A percentile compares a stretch with the other conserved stretches of the same genome.
phyloP scores from a whole-genome alignment of 2,113 vertebrate genomes.

The Osmerus eperlanus region DNA sequence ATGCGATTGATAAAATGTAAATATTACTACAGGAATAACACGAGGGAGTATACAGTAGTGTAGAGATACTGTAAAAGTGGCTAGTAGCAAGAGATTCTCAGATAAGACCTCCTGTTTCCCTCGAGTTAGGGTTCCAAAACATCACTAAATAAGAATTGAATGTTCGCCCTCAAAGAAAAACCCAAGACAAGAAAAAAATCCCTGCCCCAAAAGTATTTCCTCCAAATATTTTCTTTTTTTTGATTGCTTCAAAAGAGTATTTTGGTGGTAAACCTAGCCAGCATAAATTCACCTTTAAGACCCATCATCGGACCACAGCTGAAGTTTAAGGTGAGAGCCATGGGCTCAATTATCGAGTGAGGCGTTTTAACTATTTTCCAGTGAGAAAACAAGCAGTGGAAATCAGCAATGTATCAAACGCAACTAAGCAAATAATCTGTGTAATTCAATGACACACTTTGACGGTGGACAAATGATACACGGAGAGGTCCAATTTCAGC shows the following conservation, averaged over 20 bases:
- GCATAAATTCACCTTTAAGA: neutral
- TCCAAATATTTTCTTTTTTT: no score
- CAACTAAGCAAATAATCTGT: conserved; percentile 30
- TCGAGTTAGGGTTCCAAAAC: no score
- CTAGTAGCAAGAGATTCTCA: no score
- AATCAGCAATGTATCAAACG: conserved; percentile 32
- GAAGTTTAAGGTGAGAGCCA: conserved; percentile 1
- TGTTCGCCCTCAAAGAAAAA: neutral
- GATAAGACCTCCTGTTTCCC: no score
- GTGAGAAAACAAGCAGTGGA: conserved; percentile 20
- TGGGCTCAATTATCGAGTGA: conserved; percentile 6
- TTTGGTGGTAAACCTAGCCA: neutral
- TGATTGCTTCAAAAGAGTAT: neutral
- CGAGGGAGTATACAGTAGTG: neutral
- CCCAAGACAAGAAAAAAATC: neutral
- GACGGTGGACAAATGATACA: conserved; percentile 19
- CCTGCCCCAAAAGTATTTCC: neutral
- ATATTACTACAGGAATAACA: neutral
- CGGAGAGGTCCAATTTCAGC: conserved; percentile 21
- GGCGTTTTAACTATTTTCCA: neutral
- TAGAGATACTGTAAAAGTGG: no score
- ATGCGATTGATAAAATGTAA: neutral
- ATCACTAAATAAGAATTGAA: no score
- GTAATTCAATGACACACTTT: conserved; percentile 30
- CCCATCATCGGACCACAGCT: conserved; percentile 3